A percentile compares a stretch with the other conserved stretches of the same genome.
Conservation (phyloP, 2,113 vertebrate genomes). For the Podarcis raffonei region DNA sequence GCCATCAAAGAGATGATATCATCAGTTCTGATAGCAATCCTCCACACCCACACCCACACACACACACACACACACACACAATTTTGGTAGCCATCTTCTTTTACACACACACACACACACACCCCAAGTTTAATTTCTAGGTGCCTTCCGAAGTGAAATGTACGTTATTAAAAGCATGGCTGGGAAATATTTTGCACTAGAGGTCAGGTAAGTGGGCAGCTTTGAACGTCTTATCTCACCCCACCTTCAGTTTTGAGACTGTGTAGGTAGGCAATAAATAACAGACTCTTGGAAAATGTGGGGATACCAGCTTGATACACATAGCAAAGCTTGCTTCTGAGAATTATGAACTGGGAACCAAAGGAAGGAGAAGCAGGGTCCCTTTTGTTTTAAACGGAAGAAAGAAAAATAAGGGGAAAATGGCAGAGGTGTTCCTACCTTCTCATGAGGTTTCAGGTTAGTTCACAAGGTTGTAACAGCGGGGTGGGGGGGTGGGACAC, state of each 20-base stretch:
- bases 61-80: not conserved
- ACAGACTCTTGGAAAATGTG: not conserved
- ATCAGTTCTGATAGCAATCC: not conserved
- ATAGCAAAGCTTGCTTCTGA: no score
- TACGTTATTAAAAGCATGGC: not conserved
- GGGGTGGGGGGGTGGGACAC: no score
- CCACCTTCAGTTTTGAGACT: not conserved
- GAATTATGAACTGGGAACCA: no score
- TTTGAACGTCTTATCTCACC: not conserved
- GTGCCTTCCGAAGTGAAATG: not conserved
- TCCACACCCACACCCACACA: not conserved
- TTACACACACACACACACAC: no score
- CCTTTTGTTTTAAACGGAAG: not conserved
- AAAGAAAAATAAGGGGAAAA: no score
- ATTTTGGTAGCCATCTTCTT: conserved; percentile 4
- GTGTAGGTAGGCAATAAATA: not conserved
- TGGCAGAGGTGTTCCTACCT: no score
- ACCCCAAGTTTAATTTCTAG: not conserved
- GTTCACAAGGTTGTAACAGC: not conserved
- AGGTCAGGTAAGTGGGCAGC: not conserved
- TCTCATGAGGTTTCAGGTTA: not conserved
- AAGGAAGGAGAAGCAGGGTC: not conserved
- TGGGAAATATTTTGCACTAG: not conserved
- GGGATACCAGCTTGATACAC: not conserved
- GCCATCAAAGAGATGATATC: conserved; percentile 5